Evolutionary conservation across 2,797 vertebrate species (phyloP), one percentile per base, ranked within the genome.

Genomic region (Lindbergichthys nudifrons): DNA sequence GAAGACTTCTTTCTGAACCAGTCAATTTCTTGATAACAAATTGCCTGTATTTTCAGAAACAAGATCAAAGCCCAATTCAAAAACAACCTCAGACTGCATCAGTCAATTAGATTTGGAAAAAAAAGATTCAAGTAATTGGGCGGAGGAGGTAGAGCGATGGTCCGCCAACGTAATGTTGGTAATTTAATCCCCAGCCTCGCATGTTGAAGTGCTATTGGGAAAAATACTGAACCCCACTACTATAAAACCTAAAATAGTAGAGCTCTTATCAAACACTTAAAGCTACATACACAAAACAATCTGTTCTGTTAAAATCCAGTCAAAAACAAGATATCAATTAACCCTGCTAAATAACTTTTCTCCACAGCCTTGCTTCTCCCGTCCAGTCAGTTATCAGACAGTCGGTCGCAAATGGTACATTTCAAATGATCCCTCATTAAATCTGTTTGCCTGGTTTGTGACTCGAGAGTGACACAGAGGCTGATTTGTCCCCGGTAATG

Each of bases 371-470:
- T 9, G 12, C 58, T 12, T 30, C 52, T 63, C 50, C 54, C 15
- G 1, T 48, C 47, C 3, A 0, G 3, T 52, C 23, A 76, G 65
- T 52, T 41, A 69, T 68, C 52, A 50, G 58, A 59, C 0, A 0
- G 43, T 51, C 4, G n/a, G 19, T 61, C n/a, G 26, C 39, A 75
- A 65, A 65, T 19, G 46, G n/a, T 23, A 56, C 39, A 81, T 3
- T 63, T 66, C 58, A 36, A 41, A 60, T 15, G 32, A 68, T 64
- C 46, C 62, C 73, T 84, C 71, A 77, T 86, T 81, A 84, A 78
- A 54, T 70, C 30, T 3, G 53, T 80, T 68, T 66, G 42, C 50
- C 56, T 46, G 61, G 46, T 74, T 6, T 62, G 70, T 69, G 71
- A 50, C 21, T 70, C 45, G 3, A 5, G 32, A 80, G 52, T 15